A percentile compares a stretch with the other conserved stretches of the same genome.
Evolutionary conservation across 1,140 invertebrate species (phyloP).

Genomic region (Adelges cooleyi): DNA sequence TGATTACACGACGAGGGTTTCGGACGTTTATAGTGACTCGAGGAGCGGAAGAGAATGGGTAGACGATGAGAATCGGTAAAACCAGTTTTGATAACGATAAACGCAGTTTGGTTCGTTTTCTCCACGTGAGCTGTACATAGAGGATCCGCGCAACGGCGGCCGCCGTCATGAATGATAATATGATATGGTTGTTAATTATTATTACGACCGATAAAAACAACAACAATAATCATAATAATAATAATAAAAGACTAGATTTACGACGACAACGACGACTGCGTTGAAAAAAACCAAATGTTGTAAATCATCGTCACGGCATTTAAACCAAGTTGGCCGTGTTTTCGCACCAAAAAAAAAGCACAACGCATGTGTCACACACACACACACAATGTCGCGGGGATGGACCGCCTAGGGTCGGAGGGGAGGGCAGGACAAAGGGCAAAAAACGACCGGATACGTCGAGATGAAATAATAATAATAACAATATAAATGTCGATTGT

Average conservation of each 20-base stretch:
- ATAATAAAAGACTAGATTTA: neutral
- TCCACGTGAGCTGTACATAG: too few relatives aligned
- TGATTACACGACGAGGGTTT: too few relatives aligned
- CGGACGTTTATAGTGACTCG: too few relatives aligned
- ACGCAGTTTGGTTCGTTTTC: too few relatives aligned
- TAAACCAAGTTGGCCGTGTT: neutral
- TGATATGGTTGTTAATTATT: neutral
- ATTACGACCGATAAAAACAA: neutral
- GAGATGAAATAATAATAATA: neutral
- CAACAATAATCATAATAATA: neutral
- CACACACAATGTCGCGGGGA: too few relatives aligned
- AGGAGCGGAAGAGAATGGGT: too few relatives aligned
- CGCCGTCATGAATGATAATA: too few relatives aligned
- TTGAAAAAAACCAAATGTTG: neutral
- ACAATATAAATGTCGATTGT: neutral
- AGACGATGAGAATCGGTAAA: too few relatives aligned
- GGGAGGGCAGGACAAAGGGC: too few relatives aligned
- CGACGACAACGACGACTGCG: neutral
- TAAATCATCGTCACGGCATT: neutral
- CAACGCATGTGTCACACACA: neutral
- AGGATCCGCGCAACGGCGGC: too few relatives aligned
- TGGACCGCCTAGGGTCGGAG: too few relatives aligned
- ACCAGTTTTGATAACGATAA: conserved; percentile 14
- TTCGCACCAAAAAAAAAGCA: conserved; percentile 13
- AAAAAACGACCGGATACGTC: neutral